Percentiles rank a stretch among this genome's conserved stretches.
Evolutionary conservation across 1,140 invertebrate genomes (phyloP).

Genomic region (Drosophila bocqueti): DNA sequence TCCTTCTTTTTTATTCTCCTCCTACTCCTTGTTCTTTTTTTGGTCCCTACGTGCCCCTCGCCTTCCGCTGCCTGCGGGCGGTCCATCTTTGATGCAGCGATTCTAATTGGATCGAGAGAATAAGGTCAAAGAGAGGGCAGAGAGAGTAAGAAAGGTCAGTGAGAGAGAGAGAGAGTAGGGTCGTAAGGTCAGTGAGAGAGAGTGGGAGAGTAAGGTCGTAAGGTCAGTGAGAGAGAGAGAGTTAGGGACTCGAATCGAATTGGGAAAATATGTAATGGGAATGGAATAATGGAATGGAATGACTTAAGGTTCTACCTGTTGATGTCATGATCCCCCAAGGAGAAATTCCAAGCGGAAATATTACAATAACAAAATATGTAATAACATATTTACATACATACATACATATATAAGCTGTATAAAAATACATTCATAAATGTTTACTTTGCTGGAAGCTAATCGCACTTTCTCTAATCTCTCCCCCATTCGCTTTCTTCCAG

Average conservation of each 20-base stretch:
- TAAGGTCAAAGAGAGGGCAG: not conserved
- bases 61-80: slow-evolving; percentile 21
- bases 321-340: not conserved
- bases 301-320: slow-evolving; percentile 19
- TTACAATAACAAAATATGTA: slow-evolving; percentile 6
- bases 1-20: not conserved
- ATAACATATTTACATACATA: not conserved
- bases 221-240: not conserved
- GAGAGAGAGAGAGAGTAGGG: not conserved
- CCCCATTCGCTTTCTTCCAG: slow-evolving; percentile 80
- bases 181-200: not conserved
- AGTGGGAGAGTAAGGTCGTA: not conserved
- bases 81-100: slow-evolving; percentile 41
- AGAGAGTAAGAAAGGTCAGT: not conserved
- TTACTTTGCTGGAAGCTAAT: not conserved
- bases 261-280: not conserved
- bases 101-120: slow-evolving; percentile 27
- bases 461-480: not conserved
- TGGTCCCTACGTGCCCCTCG: slow-evolving; percentile 27
- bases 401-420: not conserved
- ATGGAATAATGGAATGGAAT: not conserved
- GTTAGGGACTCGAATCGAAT: not conserved
- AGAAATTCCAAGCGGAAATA: not conserved
- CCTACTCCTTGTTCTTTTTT: not conserved
- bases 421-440: not conserved